Percentiles rank a stretch among this genome's conserved stretches.
These are phyloP conservation scores for Cariama cristata DNA, from an alignment of 2,113 vertebrate species.

Conservation along the genomic window DNA sequence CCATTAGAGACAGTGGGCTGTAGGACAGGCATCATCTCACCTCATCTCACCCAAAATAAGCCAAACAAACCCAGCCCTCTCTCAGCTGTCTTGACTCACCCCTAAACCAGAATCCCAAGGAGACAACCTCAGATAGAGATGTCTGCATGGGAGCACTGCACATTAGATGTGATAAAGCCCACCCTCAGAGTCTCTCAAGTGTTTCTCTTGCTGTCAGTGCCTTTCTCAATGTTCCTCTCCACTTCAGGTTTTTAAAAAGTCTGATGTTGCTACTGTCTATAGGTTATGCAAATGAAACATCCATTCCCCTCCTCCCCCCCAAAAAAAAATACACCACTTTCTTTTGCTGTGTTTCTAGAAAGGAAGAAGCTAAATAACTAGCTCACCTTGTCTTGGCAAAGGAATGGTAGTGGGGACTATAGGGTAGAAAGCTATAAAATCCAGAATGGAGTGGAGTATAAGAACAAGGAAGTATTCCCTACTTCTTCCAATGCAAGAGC, in stretches of 20 bases:
- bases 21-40: not conserved
- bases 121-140: not conserved
- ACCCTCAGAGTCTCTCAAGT: not conserved
- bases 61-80: not conserved
- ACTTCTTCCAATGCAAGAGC: not conserved
- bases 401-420: not conserved
- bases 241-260: slow-evolving; percentile 1
- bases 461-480: not conserved
- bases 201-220: not conserved
- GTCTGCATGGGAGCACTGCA: not conserved
- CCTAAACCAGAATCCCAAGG: not conserved
- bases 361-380: not conserved
- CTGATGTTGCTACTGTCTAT: not conserved
- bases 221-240: not conserved
- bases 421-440: not conserved
- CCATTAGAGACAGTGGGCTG: not conserved
- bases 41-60: not conserved
- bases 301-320: not conserved
- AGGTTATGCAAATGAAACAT: slow-evolving; percentile 23
- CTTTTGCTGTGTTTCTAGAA: not conserved
- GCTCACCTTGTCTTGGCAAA: not conserved
- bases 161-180: not conserved
- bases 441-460: not conserved
- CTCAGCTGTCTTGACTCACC: not conserved
- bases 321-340: not conserved